Base-by-base conservation (phyloP, 2,888 invertebrate species). In the Barypeithes pellucidus region DNA sequence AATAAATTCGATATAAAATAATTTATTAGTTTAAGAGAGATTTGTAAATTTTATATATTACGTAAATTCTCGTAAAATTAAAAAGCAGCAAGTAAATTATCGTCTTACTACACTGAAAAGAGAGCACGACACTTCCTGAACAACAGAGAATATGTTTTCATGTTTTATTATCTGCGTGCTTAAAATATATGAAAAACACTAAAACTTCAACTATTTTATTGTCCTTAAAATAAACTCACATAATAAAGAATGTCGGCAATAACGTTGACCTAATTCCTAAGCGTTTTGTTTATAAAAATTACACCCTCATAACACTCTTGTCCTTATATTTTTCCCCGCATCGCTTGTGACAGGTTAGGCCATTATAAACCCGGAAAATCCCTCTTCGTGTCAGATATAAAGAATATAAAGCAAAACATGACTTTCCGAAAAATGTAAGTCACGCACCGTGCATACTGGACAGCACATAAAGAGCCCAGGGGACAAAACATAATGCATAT, bases 401-500 rank as follows among this genome's bases (percentile, higher is more conserved):
- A 50, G 50, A 50, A 24, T 50, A 50, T 50, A 50, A 50, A 50
- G 50, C 50, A 50, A 50, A 50, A 50, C 50, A 50, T 50, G 50
- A 50, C 50, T 50, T 50, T 50, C 50, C 22, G n/a, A 50, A 50
- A 50, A 50, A 50, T 50, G n/a, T 50, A 50, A 20, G 50, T 50
- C 50, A 50, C 50, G 50, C 50, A 50, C 50, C n/a, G n/a, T 50
- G 50, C 50, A 50, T 50, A 50, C 50, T 22, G 50, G 50, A 50
- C 50, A 50, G n/a, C 22, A 50, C 22, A 50, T 50, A 50, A 50
- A 50, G 24, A n/a, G 16, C 43, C 43, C 22, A 11, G 2, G 50
- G 22, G 50, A 24, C 39, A 39, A 43, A 43, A 16, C 7, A 50
- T 50, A n/a, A 24, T 7, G 24, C 24, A 24, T n/a, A 5, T 24